Percentiles rank a stretch among this genome's conserved stretches.
Conservation (phyloP, 2,888 invertebrate species). For the Pachymerium ferrugineum region DNA sequence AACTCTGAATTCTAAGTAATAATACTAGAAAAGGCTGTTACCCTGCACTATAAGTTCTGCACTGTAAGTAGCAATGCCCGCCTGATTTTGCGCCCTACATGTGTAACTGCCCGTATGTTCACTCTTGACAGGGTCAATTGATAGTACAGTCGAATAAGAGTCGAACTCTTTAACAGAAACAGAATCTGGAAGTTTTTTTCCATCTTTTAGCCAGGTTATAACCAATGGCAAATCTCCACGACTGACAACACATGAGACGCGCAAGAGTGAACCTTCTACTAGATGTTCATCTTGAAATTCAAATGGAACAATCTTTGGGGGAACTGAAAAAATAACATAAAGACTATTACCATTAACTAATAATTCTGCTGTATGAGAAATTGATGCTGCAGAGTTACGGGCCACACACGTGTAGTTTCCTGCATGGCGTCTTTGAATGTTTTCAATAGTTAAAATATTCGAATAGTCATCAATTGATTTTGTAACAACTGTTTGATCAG, state of each 20-base stretch:
- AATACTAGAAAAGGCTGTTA: neutral
- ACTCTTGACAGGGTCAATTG: neutral
- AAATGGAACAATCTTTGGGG: conserved; percentile 29
- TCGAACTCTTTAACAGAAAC: neutral
- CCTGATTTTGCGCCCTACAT: conserved; percentile 1
- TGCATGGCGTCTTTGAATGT: neutral
- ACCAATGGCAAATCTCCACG: conserved; percentile 12
- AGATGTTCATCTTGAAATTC: conserved; percentile 17
- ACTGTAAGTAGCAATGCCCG: neutral
- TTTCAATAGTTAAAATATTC: conserved; percentile 31
- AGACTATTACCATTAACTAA: neutral
- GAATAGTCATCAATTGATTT: conserved; percentile 28
- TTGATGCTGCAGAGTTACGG: neutral
- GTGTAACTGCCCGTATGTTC: conserved; percentile 2
- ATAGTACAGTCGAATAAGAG: neutral
- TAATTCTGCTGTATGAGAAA: neutral
- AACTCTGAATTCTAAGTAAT: neutral
- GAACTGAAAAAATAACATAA: conserved; percentile 14
- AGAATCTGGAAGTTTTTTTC: neutral
- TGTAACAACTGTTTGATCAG: neutral
- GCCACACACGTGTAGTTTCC: neutral
- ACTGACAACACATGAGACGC: neutral
- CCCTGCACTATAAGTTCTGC: conserved; percentile 9
- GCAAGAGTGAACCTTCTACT: neutral
- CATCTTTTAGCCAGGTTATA: conserved; percentile 17